Percentiles rank a stretch among this genome's conserved stretches.
Evolutionary conservation across 2,888 invertebrate genomes (phyloP).

Genomic region (Rotaria macrura): DNA sequence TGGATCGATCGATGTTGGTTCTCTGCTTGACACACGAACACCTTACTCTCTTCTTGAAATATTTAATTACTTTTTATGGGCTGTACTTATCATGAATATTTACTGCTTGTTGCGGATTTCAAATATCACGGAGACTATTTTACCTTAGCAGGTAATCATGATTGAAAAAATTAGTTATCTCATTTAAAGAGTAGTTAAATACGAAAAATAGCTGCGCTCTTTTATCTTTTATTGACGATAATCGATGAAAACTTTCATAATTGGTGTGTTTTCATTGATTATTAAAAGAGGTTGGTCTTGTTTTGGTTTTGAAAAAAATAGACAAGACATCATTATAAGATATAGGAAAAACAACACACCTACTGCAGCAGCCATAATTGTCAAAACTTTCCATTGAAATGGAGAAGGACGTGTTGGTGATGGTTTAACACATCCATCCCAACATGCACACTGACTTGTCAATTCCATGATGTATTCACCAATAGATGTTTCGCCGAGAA

Average conservation of each 20-base stretch:
- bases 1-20: too few relatives aligned
- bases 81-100: too few relatives aligned
- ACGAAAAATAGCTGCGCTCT: not conserved
- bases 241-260: not conserved
- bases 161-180: too few relatives aligned
- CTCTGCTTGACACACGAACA: too few relatives aligned
- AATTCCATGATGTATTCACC: not conserved
- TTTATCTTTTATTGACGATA: rapidly evolving
- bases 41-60: too few relatives aligned
- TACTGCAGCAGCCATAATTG: not conserved
- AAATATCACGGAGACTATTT: too few relatives aligned
- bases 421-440: not conserved
- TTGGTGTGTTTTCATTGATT: not conserved
- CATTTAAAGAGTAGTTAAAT: not conserved
- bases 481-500: not conserved
- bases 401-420: not conserved
- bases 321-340: not conserved
- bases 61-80: too few relatives aligned
- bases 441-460: not conserved
- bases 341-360: not conserved
- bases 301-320: not conserved
- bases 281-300: not conserved
- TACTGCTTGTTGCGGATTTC: too few relatives aligned
- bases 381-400: not conserved
- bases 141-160: too few relatives aligned